These are phyloP conservation scores for Tinea pellionella DNA, from an alignment of 2,888 invertebrate species.

Conservation along the genomic window DNA sequence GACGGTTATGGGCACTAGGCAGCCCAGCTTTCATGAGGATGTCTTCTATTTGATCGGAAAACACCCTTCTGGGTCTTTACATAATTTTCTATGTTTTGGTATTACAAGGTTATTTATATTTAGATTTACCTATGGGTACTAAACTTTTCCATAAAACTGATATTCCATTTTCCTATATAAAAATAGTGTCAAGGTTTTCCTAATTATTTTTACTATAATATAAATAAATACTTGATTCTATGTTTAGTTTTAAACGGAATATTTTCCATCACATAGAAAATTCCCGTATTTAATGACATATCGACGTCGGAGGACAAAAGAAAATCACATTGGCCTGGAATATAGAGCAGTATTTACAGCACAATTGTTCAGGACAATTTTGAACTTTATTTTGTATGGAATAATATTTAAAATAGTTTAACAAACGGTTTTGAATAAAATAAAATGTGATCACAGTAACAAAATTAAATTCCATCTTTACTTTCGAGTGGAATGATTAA, in stretches of 20 bases:
- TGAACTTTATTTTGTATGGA: neutral
- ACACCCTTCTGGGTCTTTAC: too few species aligned
- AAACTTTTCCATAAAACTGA: too few species aligned
- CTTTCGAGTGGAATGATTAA: constrained; percentile 5
- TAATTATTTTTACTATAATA: too few species aligned
- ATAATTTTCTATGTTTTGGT: too few species aligned
- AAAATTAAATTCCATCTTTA: constrained; percentile 9
- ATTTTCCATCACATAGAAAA: neutral
- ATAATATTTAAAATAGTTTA: neutral
- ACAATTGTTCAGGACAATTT: neutral
- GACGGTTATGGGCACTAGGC: too few species aligned
- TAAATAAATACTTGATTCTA: too few species aligned
- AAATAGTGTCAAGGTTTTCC: too few species aligned
- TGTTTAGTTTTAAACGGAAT: neutral
- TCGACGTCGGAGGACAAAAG: constrained; percentile 3
- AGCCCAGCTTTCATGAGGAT: too few species aligned
- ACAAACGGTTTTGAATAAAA: neutral
- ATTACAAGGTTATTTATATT: too few species aligned
- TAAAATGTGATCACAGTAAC: neutral
- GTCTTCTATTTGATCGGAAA: too few species aligned
- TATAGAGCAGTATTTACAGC: neutral
- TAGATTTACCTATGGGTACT: too few species aligned
- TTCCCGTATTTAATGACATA: neutral
- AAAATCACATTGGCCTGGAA: neutral
- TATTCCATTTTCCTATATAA: too few species aligned